Evolutionary conservation across 2,888 invertebrate genomes (phyloP), one percentile per base, ranked within the genome.

Genomic region (Cantharis rustica): DNA sequence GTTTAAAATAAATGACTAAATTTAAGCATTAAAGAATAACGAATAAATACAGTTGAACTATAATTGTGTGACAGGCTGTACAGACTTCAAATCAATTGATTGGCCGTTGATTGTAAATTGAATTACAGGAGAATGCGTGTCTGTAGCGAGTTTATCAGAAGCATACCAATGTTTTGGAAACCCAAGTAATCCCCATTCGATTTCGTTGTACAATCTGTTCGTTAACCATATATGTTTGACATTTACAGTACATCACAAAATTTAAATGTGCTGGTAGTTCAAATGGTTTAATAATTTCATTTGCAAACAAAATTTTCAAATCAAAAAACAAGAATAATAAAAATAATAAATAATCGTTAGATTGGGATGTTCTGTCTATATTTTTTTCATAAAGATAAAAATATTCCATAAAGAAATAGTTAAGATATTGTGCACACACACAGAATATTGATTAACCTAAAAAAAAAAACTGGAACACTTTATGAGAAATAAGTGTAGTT

Each of bases 21-120:
- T 13, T 47, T 47, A n/a, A 47, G 47, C 47, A 47, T 47, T 47
- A 47, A 1, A 47, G 64, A 66, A 66, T 20, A 66, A 16, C 64
- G 64, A 66, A 16, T 66, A 16, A 20, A 16, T 66, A 66, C 17
- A 17, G 64, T 66, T 66, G 23, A 61, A 68, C 16, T 13, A 16
- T 72, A 72, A 73, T 76, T 73, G 71, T 83, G 82, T 80, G 82
- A 82, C 81, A 83, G 82, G 84, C 84, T 88, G 88, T 88, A 89
- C 88, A 84, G 87, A 89, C 89, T 89, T 88, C 89, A 88, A 89
- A 89, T 89, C 89, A 89, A 89, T 89, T 90, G 89, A 90, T 90
- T 90, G 89, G 89, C 89, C 89, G 90, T 89, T 90, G 90, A 90
- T 90, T 90, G 89, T 88, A 89, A 90, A 90, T 90, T 89, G 89